Evolutionary conservation across 1,140 invertebrate genomes (phyloP).

Genomic region (Pygmarrhopalites habei): DNA sequence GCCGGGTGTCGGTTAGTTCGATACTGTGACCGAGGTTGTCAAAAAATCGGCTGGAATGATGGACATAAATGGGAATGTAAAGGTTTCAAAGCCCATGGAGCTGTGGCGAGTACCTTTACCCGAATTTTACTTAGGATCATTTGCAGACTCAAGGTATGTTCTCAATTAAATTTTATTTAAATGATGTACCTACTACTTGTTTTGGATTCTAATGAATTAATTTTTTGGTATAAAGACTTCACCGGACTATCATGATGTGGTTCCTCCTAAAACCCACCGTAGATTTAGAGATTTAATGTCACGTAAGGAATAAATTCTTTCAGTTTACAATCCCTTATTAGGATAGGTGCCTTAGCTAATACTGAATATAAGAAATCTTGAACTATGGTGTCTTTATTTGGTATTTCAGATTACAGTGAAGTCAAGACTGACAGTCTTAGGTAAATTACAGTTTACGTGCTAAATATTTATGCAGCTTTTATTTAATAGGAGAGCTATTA

Average conservation of each 20-base stretch:
- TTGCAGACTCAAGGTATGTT: slow-evolving; percentile 51
- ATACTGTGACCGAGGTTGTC: slow-evolving; percentile 67
- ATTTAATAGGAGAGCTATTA: no score
- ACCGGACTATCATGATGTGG: slow-evolving; percentile 56
- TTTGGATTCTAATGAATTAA: background rate
- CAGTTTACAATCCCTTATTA: no score
- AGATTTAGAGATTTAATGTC: slow-evolving; percentile 78
- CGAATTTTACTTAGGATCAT: slow-evolving; percentile 65
- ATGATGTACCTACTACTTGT: background rate
- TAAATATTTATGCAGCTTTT: no score
- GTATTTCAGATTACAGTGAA: slow-evolving; percentile 69
- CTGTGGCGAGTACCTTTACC: slow-evolving; percentile 60
- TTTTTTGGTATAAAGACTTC: slow-evolving; percentile 47
- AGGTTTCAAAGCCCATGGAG: slow-evolving; percentile 58
- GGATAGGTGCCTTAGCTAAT: no score
- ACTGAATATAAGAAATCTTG: no score
- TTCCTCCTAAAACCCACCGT: slow-evolving; percentile 60
- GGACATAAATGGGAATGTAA: slow-evolving; percentile 67
- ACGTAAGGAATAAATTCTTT: slow-evolving; percentile 53
- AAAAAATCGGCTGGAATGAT: slow-evolving; percentile 63
- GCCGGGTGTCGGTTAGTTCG: slow-evolving; percentile 47
- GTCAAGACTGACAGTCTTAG: slow-evolving; percentile 69
- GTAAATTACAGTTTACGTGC: no score
- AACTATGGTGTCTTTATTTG: no score
- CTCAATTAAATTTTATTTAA: slow-evolving; percentile 1